These are phyloP conservation scores for Spisula subtruncata DNA, from an alignment of 2,888 invertebrate species.

Conservation along the genomic window DNA sequence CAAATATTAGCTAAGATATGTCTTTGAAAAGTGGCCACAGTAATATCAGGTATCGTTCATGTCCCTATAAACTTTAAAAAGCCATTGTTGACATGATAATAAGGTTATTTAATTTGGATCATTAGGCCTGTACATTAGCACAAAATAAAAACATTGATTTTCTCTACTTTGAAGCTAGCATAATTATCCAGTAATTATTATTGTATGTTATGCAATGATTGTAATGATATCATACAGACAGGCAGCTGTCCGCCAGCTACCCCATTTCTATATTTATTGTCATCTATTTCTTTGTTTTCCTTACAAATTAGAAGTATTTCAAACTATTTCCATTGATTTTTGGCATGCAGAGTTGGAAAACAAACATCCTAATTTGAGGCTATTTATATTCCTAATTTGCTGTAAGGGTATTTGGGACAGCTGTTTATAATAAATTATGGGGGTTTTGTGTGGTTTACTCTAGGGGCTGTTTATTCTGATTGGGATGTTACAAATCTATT, in stretches of 20 bases:
- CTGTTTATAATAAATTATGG: slow-evolving; percentile 46
- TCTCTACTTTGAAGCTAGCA: background rate
- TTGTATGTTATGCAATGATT: slow-evolving; percentile 1
- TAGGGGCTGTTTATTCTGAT: slow-evolving; percentile 49
- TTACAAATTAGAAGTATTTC: background rate
- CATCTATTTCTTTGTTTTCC: background rate
- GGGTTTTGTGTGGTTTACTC: slow-evolving; percentile 45
- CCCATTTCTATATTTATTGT: background rate
- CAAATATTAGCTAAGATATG: too few relatives aligned
- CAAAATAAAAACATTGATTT: background rate
- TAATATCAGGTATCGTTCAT: background rate
- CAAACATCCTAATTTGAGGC: slow-evolving; percentile 7
- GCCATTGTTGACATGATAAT: background rate
- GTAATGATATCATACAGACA: background rate
- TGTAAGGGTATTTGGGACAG: background rate
- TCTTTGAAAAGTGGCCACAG: too few relatives aligned
- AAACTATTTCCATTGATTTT: background rate
- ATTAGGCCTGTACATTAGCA: background rate
- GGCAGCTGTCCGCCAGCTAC: background rate
- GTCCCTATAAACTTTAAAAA: too few relatives aligned
- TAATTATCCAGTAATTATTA: background rate
- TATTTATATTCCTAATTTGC: slow-evolving; percentile 10
- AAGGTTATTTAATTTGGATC: background rate
- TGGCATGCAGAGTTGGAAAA: slow-evolving; percentile 5
- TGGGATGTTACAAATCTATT: slow-evolving; percentile 10